phyloP scores from a whole-genome alignment of 1,140 invertebrate species.

The Akabosia matsudoensis region DNA sequence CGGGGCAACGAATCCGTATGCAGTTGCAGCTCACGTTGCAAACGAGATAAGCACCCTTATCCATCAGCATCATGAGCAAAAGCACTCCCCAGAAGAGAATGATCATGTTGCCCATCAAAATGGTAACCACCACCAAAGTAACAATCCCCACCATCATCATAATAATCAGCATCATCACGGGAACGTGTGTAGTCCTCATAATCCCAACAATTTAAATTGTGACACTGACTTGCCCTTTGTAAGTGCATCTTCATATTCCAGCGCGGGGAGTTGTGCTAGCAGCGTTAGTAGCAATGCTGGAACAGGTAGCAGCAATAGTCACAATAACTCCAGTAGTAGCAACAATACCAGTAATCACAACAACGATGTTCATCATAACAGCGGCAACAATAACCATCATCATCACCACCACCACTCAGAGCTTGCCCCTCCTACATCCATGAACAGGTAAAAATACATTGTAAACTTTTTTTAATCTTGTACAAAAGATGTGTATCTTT shows the following conservation, averaged over 20 bases:
- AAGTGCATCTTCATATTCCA: neutral
- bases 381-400: constrained; percentile 6
- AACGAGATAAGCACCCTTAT: neutral
- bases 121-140: neutral
- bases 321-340: neutral
- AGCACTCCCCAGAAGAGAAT: constrained; percentile 3
- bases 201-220: constrained; percentile 11
- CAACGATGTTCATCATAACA: neutral
- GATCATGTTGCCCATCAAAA: constrained; percentile 16
- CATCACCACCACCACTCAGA: constrained; percentile 28
- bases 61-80: neutral
- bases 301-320: neutral
- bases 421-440: neutral
- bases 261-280: neutral
- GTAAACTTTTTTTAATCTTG: neutral
- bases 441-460: constrained; percentile 26
- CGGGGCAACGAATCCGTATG: neutral
- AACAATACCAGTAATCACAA: neutral
- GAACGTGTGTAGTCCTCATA: neutral
- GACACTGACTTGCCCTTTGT: neutral
- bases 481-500: neutral
- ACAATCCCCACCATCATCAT: constrained; percentile 15
- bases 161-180: constrained; percentile 26
- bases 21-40: neutral
- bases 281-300: neutral